Evolutionary conservation across 2,113 vertebrate genomes (phyloP), one percentile per base, ranked within the genome.

Genomic region (Pollachius pollachius): DNA sequence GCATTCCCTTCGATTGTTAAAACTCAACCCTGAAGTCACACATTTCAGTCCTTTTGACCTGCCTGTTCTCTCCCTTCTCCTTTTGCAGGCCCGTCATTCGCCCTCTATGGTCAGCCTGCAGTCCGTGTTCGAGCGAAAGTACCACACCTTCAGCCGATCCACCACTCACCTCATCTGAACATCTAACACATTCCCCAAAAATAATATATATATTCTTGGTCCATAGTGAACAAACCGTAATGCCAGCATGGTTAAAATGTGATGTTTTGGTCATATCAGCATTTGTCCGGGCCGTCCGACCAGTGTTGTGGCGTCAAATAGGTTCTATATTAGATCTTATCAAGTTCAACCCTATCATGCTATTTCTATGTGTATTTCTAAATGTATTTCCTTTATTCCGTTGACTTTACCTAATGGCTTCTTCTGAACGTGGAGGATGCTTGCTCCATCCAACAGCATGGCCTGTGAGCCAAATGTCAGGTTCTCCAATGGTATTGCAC

Each of bases 151-250:
- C 81, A 98, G 96, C 79, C 92, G 95, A 69, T 98, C 97, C 11
- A 96, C 94, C 78, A 97, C 96, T 69, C 96, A 98, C 84, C 94
- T 98, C 75, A 90, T 96, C 87, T 98, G 92, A 97, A 7, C n/a
- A 48, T 27, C 78, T 48, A 48, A 7, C 8, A 48, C 11, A 48
- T 13, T 48, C 41, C 41, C 41, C 8, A 48, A 12, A 7, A 13
- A 48, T 48, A 48, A 48, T 13, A 48, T 13, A 41, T 41, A 48
- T 48, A 48, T 9, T 48, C 41, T 48, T 48, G 7, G 41, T 48
- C 41, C 41, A 48, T 48, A 48, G 41, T 13, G 2, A 48, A 13
- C 41, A 48, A 48, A 9, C 2, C 41, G 8, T 48, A 41, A 48
- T 48, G 41, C 41, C 41, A 12, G 41, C 41, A 9, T 48, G 41